A percentile compares a stretch with the other conserved stretches of the same genome.
Conservation (phyloP, 2,797 vertebrate genomes). For the Arnoldichthys spilopterus region DNA sequence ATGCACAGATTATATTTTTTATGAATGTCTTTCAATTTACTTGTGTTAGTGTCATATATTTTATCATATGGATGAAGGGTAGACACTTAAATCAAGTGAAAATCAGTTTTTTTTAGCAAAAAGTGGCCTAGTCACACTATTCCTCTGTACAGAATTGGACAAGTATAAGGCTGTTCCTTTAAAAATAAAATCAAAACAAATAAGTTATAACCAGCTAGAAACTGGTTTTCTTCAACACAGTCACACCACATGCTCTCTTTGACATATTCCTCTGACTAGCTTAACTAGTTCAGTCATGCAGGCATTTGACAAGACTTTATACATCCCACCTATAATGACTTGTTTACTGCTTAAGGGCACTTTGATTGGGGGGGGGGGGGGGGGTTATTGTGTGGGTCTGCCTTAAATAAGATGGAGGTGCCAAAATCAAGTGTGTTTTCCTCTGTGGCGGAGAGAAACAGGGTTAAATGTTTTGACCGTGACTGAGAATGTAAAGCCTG, state of each 20-base stretch:
- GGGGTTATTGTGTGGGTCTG: constrained; percentile 47
- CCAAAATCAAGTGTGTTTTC: constrained; percentile 72
- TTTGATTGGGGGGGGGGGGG: background rate
- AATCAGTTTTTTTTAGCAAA: too few species aligned
- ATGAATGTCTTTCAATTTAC: too few species aligned
- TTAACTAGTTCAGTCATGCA: background rate
- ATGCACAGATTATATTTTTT: too few species aligned
- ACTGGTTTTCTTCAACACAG: background rate
- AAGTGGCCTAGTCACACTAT: too few species aligned
- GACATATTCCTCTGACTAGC: background rate
- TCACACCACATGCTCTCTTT: background rate
- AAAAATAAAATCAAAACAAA: too few species aligned
- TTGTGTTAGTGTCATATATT: too few species aligned
- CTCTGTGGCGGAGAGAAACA: constrained; percentile 65
- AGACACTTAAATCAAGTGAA: too few species aligned
- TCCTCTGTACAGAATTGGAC: too few species aligned
- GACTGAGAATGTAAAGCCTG: constrained; percentile 70
- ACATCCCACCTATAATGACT: background rate
- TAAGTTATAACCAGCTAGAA: background rate
- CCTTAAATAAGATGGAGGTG: constrained; percentile 54
- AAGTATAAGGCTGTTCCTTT: too few species aligned
- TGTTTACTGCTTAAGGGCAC: background rate
- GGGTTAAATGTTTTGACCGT: constrained; percentile 79
- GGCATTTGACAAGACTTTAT: constrained; percentile 34
- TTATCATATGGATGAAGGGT: too few species aligned